These are phyloP conservation scores for Thalpophila matura DNA, from an alignment of 2,888 invertebrate species.

Conservation along the genomic window DNA sequence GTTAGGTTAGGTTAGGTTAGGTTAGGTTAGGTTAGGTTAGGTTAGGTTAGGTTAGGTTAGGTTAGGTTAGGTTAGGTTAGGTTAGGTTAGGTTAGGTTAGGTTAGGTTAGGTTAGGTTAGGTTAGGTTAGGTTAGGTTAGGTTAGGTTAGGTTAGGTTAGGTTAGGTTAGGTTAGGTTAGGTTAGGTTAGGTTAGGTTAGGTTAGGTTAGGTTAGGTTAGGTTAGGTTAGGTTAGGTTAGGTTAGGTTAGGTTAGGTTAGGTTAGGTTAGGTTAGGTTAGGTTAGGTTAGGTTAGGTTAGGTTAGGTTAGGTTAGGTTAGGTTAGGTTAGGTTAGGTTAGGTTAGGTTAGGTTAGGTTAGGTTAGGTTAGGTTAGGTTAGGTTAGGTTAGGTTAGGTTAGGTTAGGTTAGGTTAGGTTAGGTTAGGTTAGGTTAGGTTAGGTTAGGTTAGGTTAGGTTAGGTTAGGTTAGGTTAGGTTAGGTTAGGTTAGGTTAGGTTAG, in stretches of 20 bases:
- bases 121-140: slow-evolving; percentile 16
- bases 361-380: slow-evolving; percentile 24
- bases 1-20: slow-evolving; percentile 13
- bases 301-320: neutral
- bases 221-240: neutral
- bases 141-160: neutral
- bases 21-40: slow-evolving; percentile 19
- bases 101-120: slow-evolving; percentile 28
- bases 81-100: slow-evolving; percentile 30
- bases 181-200: neutral
- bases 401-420: slow-evolving; percentile 24
- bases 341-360: slow-evolving; percentile 1
- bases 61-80: slow-evolving; percentile 40
- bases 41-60: slow-evolving; percentile 31
- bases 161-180: neutral
- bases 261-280: neutral
- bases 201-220: neutral
- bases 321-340: neutral
- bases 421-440: slow-evolving; percentile 38
- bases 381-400: slow-evolving; percentile 26
- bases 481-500: slow-evolving; percentile 31
- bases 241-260: neutral
- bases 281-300: slow-evolving; percentile 5
- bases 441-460: slow-evolving; percentile 33
- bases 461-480: slow-evolving; percentile 27